Conservation (phyloP, 2,888 invertebrate species). For the Philereme transversata region DNA sequence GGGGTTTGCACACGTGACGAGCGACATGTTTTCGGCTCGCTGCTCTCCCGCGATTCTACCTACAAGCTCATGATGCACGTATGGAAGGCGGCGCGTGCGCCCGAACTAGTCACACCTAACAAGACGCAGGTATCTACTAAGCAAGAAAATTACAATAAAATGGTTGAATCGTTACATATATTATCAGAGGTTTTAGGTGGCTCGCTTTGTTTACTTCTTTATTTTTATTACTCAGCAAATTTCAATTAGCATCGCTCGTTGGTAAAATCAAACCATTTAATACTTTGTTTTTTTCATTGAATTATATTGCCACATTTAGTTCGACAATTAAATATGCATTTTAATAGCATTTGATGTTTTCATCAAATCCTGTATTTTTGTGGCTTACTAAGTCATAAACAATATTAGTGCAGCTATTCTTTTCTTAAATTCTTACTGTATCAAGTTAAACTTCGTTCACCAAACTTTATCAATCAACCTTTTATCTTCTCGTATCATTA, state of each 20-base stretch:
- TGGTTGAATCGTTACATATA: too few species aligned
- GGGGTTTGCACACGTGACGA: conserved; percentile 93
- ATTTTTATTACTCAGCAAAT: too few species aligned
- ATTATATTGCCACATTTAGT: too few species aligned
- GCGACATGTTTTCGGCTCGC: conserved; percentile 94
- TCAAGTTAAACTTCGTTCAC: not conserved
- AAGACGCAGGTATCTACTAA: conserved; percentile 57
- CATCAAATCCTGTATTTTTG: not conserved
- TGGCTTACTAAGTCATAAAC: not conserved
- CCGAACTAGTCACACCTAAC: conserved; percentile 64
- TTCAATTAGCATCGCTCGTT: too few species aligned
- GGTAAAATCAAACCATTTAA: too few species aligned
- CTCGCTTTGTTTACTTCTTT: not conserved
- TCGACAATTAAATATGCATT: not conserved
- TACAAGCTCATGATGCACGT: conserved; percentile 94
- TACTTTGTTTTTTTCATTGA: too few species aligned
- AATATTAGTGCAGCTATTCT: not conserved
- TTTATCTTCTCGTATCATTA: too few species aligned
- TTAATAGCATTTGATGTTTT: not conserved
- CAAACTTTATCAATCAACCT: not conserved
- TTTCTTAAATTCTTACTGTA: not conserved
- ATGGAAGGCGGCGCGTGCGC: conserved; percentile 87
- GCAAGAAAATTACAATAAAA: too few species aligned
- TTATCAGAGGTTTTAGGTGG: too few species aligned
- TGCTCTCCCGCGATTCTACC: conserved; percentile 94